Evolutionary conservation across 1,140 invertebrate species (phyloP).

Genomic region (Drosophila biarmipes): DNA sequence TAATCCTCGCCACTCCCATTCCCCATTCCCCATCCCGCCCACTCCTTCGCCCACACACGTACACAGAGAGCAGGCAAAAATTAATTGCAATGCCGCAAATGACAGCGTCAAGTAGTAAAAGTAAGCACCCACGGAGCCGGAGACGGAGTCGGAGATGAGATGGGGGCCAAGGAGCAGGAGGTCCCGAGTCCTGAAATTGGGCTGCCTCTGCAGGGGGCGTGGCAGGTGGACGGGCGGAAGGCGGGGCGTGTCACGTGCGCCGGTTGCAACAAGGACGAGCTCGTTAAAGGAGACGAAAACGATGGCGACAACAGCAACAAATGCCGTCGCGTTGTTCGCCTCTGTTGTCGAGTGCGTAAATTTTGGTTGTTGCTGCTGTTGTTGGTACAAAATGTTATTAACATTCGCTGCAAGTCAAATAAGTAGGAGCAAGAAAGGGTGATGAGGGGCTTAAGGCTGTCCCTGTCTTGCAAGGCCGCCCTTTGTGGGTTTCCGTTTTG

Average conservation of each 20-base stretch:
- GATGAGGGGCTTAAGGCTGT: slow-evolving; percentile 3
- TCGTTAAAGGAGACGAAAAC: slow-evolving; percentile 76
- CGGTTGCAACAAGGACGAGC: slow-evolving; percentile 76
- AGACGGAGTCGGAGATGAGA: not conserved
- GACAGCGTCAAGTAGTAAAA: slow-evolving; percentile 82
- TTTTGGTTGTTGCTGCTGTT: slow-evolving; percentile 59
- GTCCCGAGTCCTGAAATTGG: slow-evolving; percentile 15
- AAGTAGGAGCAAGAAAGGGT: slow-evolving; percentile 12
- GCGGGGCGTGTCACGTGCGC: slow-evolving; percentile 57
- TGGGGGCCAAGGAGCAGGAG: slow-evolving; percentile 24
- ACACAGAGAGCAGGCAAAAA: slow-evolving; percentile 62
- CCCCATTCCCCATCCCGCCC: slow-evolving; percentile 1
- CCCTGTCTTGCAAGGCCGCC: not conserved
- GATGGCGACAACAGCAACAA: slow-evolving; percentile 47
- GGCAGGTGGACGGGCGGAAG: slow-evolving; percentile 1
- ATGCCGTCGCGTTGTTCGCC: slow-evolving; percentile 31
- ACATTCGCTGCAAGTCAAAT: slow-evolving; percentile 73
- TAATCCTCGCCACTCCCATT: slow-evolving; percentile 1
- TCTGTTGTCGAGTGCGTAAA: slow-evolving; percentile 76
- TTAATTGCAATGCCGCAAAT: slow-evolving; percentile 82
- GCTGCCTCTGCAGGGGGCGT: slow-evolving; percentile 15
- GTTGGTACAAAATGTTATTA: slow-evolving; percentile 73
- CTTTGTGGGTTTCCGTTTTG: not conserved
- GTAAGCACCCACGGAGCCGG: slow-evolving; percentile 62
- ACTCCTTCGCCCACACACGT: slow-evolving; percentile 10